phyloP scores from a whole-genome alignment of 2,113 vertebrate genomes.

The Nestor notabilis region DNA sequence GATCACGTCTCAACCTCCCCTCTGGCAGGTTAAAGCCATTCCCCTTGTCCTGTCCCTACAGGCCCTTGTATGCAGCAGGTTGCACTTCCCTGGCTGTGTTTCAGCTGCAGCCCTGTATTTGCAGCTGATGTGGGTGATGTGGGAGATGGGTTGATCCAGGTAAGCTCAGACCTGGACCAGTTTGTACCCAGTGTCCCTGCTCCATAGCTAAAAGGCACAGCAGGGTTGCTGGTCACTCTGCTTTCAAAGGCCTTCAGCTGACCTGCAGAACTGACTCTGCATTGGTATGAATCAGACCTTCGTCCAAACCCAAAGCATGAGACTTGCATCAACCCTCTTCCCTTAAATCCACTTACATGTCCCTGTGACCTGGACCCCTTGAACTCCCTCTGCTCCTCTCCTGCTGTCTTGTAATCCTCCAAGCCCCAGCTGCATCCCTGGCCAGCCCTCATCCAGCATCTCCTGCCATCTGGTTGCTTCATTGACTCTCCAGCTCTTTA shows the following conservation, averaged over 20 bases:
- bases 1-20: background rate
- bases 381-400: slow-evolving; percentile 33
- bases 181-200: background rate
- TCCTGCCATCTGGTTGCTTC: background rate
- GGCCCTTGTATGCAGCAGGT: background rate
- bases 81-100: background rate
- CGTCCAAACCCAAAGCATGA: background rate
- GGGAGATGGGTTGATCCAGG: background rate
- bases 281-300: background rate
- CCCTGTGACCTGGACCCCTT: background rate
- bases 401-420: background rate
- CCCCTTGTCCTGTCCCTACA: background rate
- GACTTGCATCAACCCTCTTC: slow-evolving; percentile 22
- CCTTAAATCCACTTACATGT: background rate
- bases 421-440: background rate
- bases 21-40: background rate
- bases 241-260: background rate
- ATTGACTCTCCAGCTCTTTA: background rate
- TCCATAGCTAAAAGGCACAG: fast-evolving
- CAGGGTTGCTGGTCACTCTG: background rate
- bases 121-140: background rate
- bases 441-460: background rate
- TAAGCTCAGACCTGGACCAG: background rate
- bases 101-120: background rate
- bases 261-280: background rate